Evolutionary conservation across 2,113 vertebrate genomes (phyloP), one percentile per base, ranked within the genome.

Genomic region (Melanotaenia duboulayi): DNA sequence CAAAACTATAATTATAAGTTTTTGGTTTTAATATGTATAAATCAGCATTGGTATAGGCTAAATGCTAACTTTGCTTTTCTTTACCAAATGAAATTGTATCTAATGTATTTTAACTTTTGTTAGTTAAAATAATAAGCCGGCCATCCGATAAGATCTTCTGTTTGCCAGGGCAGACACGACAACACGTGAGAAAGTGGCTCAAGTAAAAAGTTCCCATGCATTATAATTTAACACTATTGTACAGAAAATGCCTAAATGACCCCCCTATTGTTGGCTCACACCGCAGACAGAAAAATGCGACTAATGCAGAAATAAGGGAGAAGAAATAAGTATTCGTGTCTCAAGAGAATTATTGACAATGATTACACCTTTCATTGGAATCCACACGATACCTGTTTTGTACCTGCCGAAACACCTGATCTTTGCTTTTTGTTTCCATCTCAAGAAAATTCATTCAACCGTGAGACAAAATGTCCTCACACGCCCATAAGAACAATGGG

Each of bases 341-440:
- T 48, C 49, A 28, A 32, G 42, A 67, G 74, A 76, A 68, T 58
- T 58, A 19, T 16, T 22, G 20, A 11, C 25, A 14, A 16, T 32
- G 42, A 48, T 59, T 14, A 8, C 32, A 25, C 23, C 65, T 68
- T 78, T 74, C 77, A 59, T 89, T 76, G 20, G 3, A 28, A 32
- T 12, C 24, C 25, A 37, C 12, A 13, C 22, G 25, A 80, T 76
- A 68, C 48, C 23, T 42, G 11, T 51, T 66, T 65, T 79, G 11
- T 40, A 19, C 19, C 44, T n/a, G 3, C 3, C 24, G 4, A 74
- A 35, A 58, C 40, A 54, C 10, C 10, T 40, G 39, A 32, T 22
- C 25, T 12, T 10, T 39, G 1, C 11, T 35, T 11, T 23, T 32
- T 71, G 55, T 19, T 52, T 56, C 16, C 25, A 10, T 74, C 55